Base-by-base conservation (phyloP, 1,140 invertebrate species). In the Phenacoccus solenopsis region DNA sequence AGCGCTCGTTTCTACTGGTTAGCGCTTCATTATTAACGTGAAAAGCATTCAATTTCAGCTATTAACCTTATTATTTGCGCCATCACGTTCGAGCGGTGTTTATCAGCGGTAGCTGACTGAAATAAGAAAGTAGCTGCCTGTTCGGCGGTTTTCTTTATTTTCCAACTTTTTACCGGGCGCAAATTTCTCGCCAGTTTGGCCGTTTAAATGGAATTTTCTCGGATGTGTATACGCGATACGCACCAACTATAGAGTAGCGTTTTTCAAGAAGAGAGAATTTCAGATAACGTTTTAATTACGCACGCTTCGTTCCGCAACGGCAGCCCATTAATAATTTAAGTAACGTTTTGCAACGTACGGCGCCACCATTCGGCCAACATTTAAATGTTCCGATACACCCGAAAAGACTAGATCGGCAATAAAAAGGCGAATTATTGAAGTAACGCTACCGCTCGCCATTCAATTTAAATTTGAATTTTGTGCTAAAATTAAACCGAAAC, bases 41-140 rank as follows among this genome's bases (percentile, higher is more conserved):
- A 20, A 64, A 64, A 64, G 59, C 59, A 64, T 64, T 64, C 59
- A 64, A 64, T 64, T 64, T 64, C 59, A 64, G 59, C 59, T 64
- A 64, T 64, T 64, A 64, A 64, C 22, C 59, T 64, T 27, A 64
- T 64, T 64, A 64, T 64, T 64, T 64, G 59, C 59, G 59, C 59
- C 59, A 64, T 64, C 59, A 64, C 59, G 59, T 64, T 25, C 25
- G 22, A 10, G 59, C 59, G 59, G 59, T 64, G 59, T 64, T 64
- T 64, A 64, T 64, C 59, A 64, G 59, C 59, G 22, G 21, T 25
- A 64, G 59, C 59, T 64, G 59, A 64, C 59, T 64, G 25, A 64
- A 64, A 64, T 64, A 64, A 64, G 59, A 64, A 64, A 64, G 59
- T 64, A 64, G 59, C 59, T 64, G 21, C 59, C 22, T 10, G 22